These are phyloP conservation scores for Platycheirus rosarum DNA, from an alignment of 2,888 invertebrate species.

Conservation along the genomic window DNA sequence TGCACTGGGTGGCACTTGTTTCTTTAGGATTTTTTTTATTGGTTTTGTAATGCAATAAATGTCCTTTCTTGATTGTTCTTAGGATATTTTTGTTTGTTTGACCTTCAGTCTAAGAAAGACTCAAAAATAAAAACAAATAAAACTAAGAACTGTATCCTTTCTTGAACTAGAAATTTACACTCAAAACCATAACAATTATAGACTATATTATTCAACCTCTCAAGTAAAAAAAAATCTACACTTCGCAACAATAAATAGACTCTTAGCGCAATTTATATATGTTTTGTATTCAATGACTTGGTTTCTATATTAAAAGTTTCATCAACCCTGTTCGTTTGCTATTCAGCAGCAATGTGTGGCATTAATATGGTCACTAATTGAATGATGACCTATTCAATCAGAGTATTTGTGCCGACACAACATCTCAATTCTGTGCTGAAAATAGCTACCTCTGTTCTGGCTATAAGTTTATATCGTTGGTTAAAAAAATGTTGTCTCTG, in stretches of 20 bases:
- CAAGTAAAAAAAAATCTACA: too few species aligned
- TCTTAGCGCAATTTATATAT: not conserved
- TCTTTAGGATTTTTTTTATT: too few species aligned
- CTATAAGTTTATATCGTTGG: slow-evolving; percentile 2
- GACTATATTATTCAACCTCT: too few species aligned
- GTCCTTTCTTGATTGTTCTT: too few species aligned
- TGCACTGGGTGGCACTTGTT: too few species aligned
- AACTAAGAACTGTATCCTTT: too few species aligned
- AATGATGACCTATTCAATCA: slow-evolving; percentile 70
- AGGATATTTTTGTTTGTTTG: too few species aligned
- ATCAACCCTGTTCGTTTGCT: not conserved
- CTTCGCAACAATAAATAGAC: not conserved
- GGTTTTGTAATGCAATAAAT: too few species aligned
- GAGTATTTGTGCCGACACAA: slow-evolving; percentile 54
- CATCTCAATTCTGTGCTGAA: slow-evolving; percentile 29
- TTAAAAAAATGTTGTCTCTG: not conserved
- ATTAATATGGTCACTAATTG: slow-evolving; percentile 65
- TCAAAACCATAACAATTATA: too few species aligned
- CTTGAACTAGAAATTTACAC: too few species aligned
- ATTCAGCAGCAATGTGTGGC: slow-evolving; percentile 30
- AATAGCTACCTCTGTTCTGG: slow-evolving; percentile 37
- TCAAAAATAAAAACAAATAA: too few species aligned
- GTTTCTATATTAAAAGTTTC: not conserved
- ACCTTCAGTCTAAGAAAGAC: too few species aligned
- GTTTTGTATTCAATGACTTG: not conserved